Conservation (phyloP, 2,113 vertebrate species). For the Hassar affinis region DNA sequence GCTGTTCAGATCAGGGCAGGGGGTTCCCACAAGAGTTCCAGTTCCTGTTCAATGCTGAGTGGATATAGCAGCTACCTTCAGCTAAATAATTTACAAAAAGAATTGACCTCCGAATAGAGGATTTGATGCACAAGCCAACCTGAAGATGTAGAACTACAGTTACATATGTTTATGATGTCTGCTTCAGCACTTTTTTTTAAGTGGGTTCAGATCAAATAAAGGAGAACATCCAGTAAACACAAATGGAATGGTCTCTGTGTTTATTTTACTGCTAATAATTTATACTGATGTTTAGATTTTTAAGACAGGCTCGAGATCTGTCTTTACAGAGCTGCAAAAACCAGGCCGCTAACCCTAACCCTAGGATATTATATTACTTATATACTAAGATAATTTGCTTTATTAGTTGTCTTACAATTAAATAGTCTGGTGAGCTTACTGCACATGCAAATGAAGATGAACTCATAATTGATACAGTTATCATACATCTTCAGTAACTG, state of each 20-base stretch:
- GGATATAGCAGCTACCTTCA: conserved; percentile 16
- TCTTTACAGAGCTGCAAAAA: not conserved
- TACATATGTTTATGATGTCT: not conserved
- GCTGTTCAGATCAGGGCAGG: conserved; percentile 34
- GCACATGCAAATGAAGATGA: not conserved
- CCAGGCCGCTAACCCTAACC: not conserved
- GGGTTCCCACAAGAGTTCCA: conserved; percentile 48
- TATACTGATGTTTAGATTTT: not conserved
- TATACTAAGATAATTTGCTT: not conserved
- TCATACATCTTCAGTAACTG: not conserved
- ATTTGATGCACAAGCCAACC: not conserved
- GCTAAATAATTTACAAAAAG: conserved; percentile 1
- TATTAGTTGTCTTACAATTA: not conserved
- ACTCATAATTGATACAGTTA: not conserved
- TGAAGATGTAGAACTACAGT: not conserved
- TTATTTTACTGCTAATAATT: not conserved
- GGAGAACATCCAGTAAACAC: not conserved
- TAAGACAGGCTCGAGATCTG: not conserved
- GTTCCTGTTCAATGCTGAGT: conserved; percentile 19
- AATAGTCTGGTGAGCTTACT: not conserved
- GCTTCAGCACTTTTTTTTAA: not conserved
- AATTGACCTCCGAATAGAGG: not conserved
- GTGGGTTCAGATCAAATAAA: not conserved
- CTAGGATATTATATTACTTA: not conserved
- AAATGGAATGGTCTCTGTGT: not conserved